Conservation (phyloP, 2,888 invertebrate genomes). For the Beris morrisii region DNA sequence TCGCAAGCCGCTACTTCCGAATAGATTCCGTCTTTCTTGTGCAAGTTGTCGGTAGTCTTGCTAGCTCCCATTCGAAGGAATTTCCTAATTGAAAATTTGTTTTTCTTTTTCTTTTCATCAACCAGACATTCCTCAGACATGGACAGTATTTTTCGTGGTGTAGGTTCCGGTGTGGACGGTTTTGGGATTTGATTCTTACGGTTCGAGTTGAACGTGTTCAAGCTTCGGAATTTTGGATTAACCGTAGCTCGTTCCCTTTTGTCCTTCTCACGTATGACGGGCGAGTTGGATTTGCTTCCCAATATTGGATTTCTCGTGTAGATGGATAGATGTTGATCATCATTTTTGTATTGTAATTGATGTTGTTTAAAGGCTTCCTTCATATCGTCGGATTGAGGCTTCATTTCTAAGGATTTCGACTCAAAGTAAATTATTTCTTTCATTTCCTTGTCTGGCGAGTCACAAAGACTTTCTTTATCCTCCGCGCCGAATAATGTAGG, state of each 20-base stretch:
- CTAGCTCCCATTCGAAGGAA: slow-evolving; percentile 78
- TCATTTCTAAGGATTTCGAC: slow-evolving; percentile 25
- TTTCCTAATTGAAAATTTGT: slow-evolving; percentile 81
- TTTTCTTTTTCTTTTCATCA: slow-evolving; percentile 66
- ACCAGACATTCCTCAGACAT: slow-evolving; percentile 73
- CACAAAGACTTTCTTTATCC: slow-evolving; percentile 13
- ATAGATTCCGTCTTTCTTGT: slow-evolving; percentile 55
- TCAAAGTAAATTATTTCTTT: slow-evolving; percentile 35
- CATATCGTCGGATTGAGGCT: slow-evolving; percentile 15
- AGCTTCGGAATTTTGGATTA: slow-evolving; percentile 64
- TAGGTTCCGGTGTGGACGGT: slow-evolving; percentile 64
- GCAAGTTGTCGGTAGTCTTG: slow-evolving; percentile 61
- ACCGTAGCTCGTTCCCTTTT: slow-evolving; percentile 71
- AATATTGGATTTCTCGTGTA: slow-evolving; percentile 64
- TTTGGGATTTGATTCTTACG: slow-evolving; percentile 46
- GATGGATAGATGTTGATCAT: slow-evolving; percentile 58
- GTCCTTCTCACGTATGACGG: slow-evolving; percentile 73
- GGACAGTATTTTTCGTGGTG: slow-evolving; percentile 70
- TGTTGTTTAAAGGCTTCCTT: slow-evolving; percentile 7
- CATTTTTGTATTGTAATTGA: slow-evolving; percentile 10
- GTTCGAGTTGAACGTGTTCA: slow-evolving; percentile 55
- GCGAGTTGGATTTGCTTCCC: slow-evolving; percentile 65
- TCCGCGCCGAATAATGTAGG: slow-evolving; percentile 39
- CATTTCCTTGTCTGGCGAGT: slow-evolving; percentile 51
- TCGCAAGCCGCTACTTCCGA: slow-evolving; percentile 56